Evolutionary conservation across 2,888 invertebrate species (phyloP), one percentile per base, ranked within the genome.

Genomic region (Sialis lutaria): DNA sequence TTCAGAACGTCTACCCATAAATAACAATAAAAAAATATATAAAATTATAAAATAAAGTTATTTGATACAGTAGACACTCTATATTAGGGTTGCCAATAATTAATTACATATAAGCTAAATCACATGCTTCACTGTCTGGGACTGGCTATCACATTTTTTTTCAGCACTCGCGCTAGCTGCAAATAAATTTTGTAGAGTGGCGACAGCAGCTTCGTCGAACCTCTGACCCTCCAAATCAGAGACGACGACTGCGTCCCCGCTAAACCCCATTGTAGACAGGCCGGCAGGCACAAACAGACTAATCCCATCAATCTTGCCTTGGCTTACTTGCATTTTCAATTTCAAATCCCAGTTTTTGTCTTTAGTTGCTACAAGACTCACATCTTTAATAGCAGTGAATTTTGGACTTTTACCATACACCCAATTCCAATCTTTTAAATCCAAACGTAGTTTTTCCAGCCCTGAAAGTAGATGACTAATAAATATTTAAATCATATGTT

Each of bases 401-500:
- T 78, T 76, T 0, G 93, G 95, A 0, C 92, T 88, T 60, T 77
- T 82, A 1, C 91, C 93, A 61, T 74, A 85, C 51, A 80, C 77
- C 92, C 92, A 93, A 49, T 89, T 79, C 89, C 91, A 92, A 31
- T 80, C 79, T 52, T 71, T 64, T 45, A 88, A 75, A 50, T 80
- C 77, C 37, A 74, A 71, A 48, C 75, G 75, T 48, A 88, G 68
- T 55, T 80, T 73, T 7, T 74, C 73, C 32, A 90, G 72, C 56
- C 89, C 84, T 77, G 63, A 48, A 49, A 55, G 53, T 45, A 48
- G 35, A 45, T 46, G 45, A 39, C 46, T 6, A 41, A 30, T 9
- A 9, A 39, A 32, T 40, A 33, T 31, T 9, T 33, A 30, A 13
- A 40, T 12, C n/a, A 35, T 35, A 3, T 35, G n/a, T 35, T 35